Conservation (phyloP, 2,797 vertebrate species). For the Morus bassanus region DNA sequence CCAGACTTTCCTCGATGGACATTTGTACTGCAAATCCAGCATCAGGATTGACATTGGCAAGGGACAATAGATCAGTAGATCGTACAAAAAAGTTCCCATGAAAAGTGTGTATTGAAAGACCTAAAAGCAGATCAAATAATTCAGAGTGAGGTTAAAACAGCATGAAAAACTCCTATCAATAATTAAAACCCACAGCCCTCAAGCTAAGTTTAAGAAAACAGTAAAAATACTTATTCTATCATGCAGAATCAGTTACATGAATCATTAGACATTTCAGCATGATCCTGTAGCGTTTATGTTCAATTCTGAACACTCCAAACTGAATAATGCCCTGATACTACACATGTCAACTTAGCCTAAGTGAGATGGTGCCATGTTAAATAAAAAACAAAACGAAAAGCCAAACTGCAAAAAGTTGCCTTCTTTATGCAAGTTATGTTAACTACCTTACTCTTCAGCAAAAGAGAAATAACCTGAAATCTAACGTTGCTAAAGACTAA, state of each 20-base stretch:
- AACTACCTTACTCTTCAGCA: neutral
- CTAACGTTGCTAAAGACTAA: neutral
- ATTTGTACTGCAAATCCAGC: constrained; percentile 96
- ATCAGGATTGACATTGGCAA: constrained; percentile 97
- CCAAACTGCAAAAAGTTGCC: neutral
- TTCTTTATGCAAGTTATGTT: no score
- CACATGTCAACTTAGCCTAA: neutral
- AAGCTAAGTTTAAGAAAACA: neutral
- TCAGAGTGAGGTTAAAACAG: neutral
- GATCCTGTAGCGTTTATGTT: neutral
- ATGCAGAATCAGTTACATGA: neutral
- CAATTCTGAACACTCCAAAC: neutral
- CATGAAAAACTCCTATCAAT: neutral
- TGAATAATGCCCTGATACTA: neutral
- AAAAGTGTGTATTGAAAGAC: constrained; percentile 98
- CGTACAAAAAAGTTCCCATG: constrained; percentile 99
- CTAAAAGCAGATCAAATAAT: constrained; percentile 69
- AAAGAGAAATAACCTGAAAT: neutral
- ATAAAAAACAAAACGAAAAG: neutral
- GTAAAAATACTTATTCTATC: neutral
- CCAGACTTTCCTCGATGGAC: constrained; percentile 93
- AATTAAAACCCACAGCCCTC: neutral
- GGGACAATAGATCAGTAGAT: constrained; percentile 94
- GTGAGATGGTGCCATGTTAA: neutral
- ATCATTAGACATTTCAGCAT: neutral